Evolutionary conservation across 2,797 vertebrate species (phyloP).

Genomic region (Tenualosa ilisha): DNA sequence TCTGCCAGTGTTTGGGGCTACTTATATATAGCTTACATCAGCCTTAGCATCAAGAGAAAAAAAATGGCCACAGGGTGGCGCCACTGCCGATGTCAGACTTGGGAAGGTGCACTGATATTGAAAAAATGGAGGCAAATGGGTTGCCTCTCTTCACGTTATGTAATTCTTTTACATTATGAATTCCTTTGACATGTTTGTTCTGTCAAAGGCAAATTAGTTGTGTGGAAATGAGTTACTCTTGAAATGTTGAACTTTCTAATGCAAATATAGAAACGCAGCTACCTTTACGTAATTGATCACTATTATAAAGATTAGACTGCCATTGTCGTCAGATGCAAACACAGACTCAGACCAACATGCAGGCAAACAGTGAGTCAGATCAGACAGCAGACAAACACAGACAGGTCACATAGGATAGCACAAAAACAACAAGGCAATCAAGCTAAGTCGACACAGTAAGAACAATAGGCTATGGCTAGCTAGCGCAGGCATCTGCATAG

Average conservation of each 20-base stretch:
- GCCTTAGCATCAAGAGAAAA: too few species aligned
- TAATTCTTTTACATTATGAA: neutral
- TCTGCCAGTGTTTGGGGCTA: too few species aligned
- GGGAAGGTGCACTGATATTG: too few species aligned
- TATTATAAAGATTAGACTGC: neutral
- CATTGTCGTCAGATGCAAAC: neutral
- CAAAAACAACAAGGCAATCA: neutral
- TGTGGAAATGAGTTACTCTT: neutral
- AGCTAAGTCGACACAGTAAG: neutral
- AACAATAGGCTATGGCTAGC: neutral
- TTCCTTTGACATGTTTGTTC: neutral
- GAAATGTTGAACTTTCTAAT: neutral
- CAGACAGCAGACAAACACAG: neutral
- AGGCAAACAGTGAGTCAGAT: neutral
- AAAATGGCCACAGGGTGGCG: too few species aligned
- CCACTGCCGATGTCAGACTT: too few species aligned
- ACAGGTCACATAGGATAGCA: neutral
- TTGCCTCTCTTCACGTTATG: neutral
- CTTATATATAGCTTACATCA: too few species aligned
- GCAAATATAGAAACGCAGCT: neutral
- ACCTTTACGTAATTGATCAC: conserved; percentile 3
- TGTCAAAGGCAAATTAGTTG: neutral
- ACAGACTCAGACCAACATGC: neutral
- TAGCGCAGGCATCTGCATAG: neutral
- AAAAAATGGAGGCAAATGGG: too few species aligned